A percentile compares a stretch with the other conserved stretches of the same genome.
Evolutionary conservation across 2,113 vertebrate species (phyloP).

Genomic region (Apteryx owenii): DNA sequence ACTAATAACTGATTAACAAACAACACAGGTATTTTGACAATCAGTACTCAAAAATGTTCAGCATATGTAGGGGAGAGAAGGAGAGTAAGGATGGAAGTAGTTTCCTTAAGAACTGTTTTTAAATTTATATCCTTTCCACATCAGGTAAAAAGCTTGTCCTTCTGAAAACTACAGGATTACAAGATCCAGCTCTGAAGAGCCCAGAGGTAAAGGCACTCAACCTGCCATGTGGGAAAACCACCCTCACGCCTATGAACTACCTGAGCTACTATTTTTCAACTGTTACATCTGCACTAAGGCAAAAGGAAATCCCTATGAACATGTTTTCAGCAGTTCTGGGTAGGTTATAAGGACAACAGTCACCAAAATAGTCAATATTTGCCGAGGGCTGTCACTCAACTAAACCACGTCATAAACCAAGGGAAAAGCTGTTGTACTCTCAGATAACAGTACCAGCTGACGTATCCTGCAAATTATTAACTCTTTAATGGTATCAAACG

Average conservation of each 20-base stretch:
- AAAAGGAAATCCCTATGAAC: not conserved
- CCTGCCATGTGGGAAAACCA: not conserved
- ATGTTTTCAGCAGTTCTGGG: not conserved
- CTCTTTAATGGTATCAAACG: not conserved
- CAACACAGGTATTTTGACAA: not conserved
- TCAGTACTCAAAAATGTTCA: not conserved
- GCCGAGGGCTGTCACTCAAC: not conserved
- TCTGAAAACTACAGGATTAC: not conserved
- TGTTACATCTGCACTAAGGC: not conserved
- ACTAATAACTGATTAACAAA: not conserved
- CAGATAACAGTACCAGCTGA: not conserved
- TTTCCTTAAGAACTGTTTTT: not conserved
- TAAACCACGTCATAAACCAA: not conserved
- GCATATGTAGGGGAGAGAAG: not conserved
- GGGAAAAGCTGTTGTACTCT: not conserved
- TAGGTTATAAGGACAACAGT: not conserved
- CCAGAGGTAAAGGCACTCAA: not conserved
- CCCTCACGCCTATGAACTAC: not conserved
- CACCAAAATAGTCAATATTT: not conserved
- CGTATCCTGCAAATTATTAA: not conserved
- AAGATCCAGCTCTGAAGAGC: not conserved
- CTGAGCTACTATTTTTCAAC: not conserved
- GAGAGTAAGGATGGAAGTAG: not conserved
- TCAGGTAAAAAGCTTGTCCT: not conserved
- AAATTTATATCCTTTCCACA: not conserved